Conservation (phyloP, 2,888 invertebrate genomes). For the Agelastica alni region DNA sequence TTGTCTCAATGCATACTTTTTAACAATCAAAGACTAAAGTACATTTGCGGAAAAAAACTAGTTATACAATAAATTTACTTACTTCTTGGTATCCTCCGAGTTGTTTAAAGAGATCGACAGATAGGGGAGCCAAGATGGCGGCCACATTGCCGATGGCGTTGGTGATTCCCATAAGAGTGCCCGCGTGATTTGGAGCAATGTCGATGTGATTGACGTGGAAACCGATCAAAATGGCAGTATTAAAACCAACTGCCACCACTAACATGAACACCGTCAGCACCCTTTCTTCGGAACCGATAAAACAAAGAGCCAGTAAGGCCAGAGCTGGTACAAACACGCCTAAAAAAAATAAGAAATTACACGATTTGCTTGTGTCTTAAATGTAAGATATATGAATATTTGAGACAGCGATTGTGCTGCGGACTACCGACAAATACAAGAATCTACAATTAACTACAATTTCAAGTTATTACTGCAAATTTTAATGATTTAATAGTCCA, state of each 20-base stretch:
- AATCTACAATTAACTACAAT: background rate
- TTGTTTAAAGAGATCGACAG: conserved; percentile 59
- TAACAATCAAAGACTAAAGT: too few species aligned
- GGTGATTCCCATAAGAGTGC: conserved; percentile 82
- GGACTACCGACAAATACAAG: background rate
- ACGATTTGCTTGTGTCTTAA: background rate
- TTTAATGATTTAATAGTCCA: too few species aligned
- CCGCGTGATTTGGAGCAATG: conserved; percentile 82
- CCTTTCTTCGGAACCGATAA: conserved; percentile 56
- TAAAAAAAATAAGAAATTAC: conserved; percentile 47
- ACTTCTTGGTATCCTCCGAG: conserved; percentile 62
- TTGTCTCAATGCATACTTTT: too few species aligned
- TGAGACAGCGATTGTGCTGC: background rate
- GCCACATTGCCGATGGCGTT: conserved; percentile 77
- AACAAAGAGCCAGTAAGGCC: conserved; percentile 66
- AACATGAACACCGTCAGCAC: conserved; percentile 67
- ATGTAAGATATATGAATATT: conserved; percentile 4
- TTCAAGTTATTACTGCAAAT: too few species aligned
- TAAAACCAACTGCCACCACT: conserved; percentile 74
- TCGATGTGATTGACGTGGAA: conserved; percentile 83
- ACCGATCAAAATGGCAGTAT: conserved; percentile 75
- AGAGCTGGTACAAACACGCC: conserved; percentile 64
- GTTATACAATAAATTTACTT: conserved; percentile 42
- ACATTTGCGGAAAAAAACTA: too few species aligned
- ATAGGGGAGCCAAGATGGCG: conserved; percentile 77